These are phyloP conservation scores for Apoderus coryli DNA, from an alignment of 2,888 invertebrate genomes.

Conservation along the genomic window DNA sequence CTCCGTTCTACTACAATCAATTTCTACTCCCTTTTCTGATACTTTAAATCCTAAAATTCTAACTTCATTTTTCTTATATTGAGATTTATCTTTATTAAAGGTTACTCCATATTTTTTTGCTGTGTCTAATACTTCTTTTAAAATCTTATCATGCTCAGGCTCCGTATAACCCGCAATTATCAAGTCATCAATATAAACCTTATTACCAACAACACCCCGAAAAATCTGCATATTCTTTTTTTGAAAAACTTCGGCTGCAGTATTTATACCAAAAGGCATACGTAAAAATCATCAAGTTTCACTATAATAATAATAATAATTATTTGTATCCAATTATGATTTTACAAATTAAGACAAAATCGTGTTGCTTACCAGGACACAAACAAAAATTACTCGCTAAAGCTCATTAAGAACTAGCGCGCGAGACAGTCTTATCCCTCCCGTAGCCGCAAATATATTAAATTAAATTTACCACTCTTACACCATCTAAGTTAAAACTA, in stretches of 20 bases:
- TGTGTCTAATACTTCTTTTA: slow-evolving; percentile 18
- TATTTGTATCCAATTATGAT: too few relatives aligned
- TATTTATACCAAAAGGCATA: slow-evolving; percentile 20
- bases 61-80: slow-evolving; percentile 16
- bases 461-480: too few relatives aligned
- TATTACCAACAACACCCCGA: neutral
- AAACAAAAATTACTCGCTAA: too few relatives aligned
- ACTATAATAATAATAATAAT: too few relatives aligned
- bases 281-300: slow-evolving; percentile 14
- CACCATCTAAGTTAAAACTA: too few relatives aligned
- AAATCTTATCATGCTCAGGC: slow-evolving; percentile 4
- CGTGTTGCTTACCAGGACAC: too few relatives aligned
- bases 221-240: slow-evolving; percentile 2
- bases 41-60: slow-evolving; percentile 15
- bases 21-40: slow-evolving; percentile 16
- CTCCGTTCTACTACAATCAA: slow-evolving; percentile 14
- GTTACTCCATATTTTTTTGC: slow-evolving; percentile 14
- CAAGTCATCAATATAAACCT: neutral
- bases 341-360: too few relatives aligned
- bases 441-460: too few relatives aligned
- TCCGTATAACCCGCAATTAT: neutral
- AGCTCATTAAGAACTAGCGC: too few relatives aligned
- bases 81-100: slow-evolving; percentile 7
- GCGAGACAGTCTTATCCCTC: too few relatives aligned
- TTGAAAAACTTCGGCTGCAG: slow-evolving; percentile 21